Evolutionary conservation across 2,797 vertebrate genomes (phyloP).

Genomic region (Cuniculus paca): DNA sequence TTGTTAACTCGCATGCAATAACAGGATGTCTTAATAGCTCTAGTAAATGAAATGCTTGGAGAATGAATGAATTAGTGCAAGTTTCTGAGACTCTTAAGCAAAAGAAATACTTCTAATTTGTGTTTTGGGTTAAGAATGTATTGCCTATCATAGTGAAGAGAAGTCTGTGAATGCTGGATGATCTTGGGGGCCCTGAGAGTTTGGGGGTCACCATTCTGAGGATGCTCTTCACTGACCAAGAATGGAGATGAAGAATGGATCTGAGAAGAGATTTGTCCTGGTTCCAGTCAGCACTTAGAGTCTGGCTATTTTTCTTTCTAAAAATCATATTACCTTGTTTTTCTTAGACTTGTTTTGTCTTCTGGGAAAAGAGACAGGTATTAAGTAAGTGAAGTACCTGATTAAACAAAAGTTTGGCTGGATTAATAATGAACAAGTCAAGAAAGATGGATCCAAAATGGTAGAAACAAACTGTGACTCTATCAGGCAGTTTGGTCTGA

Average conservation of each 20-base stretch:
- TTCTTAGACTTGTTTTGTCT: neutral
- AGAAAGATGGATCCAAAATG: neutral
- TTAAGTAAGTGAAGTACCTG: neutral
- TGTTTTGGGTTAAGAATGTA: neutral
- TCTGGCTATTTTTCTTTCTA: neutral
- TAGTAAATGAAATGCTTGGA: neutral
- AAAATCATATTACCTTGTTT: neutral
- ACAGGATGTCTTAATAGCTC: neutral
- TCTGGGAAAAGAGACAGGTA: neutral
- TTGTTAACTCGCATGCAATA: neutral
- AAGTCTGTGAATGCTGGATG: neutral
- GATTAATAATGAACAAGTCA: slow-evolving; percentile 11
- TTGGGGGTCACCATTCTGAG: neutral
- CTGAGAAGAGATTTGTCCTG: neutral
- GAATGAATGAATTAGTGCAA: neutral
- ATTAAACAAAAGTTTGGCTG: neutral
- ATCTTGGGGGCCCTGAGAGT: neutral
- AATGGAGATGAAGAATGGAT: neutral
- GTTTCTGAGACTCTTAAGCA: neutral
- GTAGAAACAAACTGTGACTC: rapidly evolving
- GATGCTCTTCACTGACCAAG: too few relatives aligned
- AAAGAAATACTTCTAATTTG: neutral
- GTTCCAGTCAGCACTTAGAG: too few relatives aligned
- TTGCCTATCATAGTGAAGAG: neutral
- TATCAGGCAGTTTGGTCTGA: too few relatives aligned